These are phyloP conservation scores for Diachasma alloeum DNA, from an alignment of 1,140 invertebrate genomes.

Conservation along the genomic window DNA sequence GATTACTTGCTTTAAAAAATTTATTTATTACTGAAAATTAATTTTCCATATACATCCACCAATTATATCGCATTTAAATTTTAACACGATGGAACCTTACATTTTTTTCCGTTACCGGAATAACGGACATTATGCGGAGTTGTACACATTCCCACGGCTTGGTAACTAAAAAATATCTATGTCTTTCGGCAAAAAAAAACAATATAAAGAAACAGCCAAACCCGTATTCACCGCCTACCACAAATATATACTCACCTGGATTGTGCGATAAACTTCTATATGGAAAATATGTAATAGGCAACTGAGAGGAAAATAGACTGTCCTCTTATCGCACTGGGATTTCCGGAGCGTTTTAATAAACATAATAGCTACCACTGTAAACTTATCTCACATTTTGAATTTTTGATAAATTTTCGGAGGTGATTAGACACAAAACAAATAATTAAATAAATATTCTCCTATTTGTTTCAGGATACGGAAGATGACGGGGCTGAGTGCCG, in stretches of 20 bases:
- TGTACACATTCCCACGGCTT: slow-evolving; percentile 17
- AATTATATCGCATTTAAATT: slow-evolving; percentile 7
- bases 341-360: not conserved
- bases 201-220: slow-evolving; percentile 1
- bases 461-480: slow-evolving; percentile 55
- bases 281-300: slow-evolving; percentile 9
- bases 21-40: not conserved
- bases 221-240: not conserved
- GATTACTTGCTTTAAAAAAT: not conserved
- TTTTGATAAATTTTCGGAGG: not conserved
- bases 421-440: not conserved
- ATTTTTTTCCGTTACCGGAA: slow-evolving; percentile 14
- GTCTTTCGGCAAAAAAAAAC: not conserved
- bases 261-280: slow-evolving; percentile 7
- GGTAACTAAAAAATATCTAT: slow-evolving; percentile 10
- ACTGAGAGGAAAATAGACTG: not conserved
- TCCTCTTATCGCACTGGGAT: not conserved
- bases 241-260: slow-evolving; percentile 10
- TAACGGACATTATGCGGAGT: slow-evolving; percentile 13
- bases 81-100: not conserved
- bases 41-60: not conserved
- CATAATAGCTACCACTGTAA: not conserved
- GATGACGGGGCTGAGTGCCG: slow-evolving; percentile 60
- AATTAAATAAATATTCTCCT: not conserved
- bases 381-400: not conserved